Percentiles rank a stretch among this genome's conserved stretches.
phyloP scores from a whole-genome alignment of 2,888 invertebrate species.

The Tinea pellionella region DNA sequence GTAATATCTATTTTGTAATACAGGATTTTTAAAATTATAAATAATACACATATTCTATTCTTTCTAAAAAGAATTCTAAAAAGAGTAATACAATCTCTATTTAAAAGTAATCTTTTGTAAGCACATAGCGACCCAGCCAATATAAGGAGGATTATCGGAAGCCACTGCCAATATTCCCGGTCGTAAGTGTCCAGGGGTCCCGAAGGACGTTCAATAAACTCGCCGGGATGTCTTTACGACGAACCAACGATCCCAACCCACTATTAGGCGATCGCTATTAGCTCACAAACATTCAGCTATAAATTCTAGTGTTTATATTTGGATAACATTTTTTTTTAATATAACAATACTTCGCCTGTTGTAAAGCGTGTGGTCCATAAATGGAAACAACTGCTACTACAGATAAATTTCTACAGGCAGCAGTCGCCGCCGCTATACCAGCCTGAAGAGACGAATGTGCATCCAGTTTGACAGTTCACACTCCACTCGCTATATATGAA shows the following conservation, averaged over 20 bases:
- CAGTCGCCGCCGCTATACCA: no score
- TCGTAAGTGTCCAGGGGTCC: constrained; percentile 14
- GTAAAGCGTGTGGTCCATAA: no score
- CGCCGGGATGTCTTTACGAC: constrained; percentile 43
- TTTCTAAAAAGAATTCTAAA: no score
- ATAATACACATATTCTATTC: no score
- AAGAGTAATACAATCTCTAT: neutral
- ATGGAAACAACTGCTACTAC: no score
- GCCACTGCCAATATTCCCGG: constrained; percentile 14
- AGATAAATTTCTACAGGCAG: no score
- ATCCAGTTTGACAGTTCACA: no score
- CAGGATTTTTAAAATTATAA: no score
- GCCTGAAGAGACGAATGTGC: no score
- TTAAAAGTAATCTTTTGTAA: neutral
- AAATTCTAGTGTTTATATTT: neutral
- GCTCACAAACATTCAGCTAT: constrained; percentile 20
- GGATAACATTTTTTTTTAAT: constrained; percentile 11
- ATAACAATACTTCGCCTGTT: no score
- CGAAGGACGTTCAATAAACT: constrained; percentile 22
- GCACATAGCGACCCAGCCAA: neutral
- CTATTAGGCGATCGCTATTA: constrained; percentile 45
- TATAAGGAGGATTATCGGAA: constrained; percentile 14
- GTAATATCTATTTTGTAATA: no score
- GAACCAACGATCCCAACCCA: constrained; percentile 37
- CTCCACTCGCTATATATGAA: no score